Evolutionary conservation across 2,797 vertebrate species (phyloP).

Genomic region (Poecilia picta): DNA sequence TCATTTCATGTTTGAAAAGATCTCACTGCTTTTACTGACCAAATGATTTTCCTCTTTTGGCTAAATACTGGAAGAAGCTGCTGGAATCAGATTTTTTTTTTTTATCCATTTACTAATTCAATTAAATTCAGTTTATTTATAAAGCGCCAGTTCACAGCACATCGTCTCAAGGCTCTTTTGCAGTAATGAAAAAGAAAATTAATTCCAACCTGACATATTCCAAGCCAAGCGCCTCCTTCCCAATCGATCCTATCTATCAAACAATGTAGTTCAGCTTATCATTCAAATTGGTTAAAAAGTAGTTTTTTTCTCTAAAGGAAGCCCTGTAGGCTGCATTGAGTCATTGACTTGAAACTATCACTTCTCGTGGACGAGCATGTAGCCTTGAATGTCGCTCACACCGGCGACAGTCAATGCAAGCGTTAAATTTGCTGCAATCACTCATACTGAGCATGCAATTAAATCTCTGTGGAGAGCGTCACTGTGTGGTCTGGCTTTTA

Average conservation of each 20-base stretch:
- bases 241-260: not conserved
- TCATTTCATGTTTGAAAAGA: not conserved
- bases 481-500: not conserved
- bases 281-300: not conserved
- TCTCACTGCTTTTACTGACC: slow-evolving; percentile 4
- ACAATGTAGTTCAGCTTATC: not conserved
- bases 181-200: not conserved
- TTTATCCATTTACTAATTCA: slow-evolving; percentile 39
- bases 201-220: not conserved
- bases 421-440: not conserved
- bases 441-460: not conserved
- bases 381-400: not conserved
- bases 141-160: not conserved
- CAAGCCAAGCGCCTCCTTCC: not conserved
- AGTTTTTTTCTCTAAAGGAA: not conserved
- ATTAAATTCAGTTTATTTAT: not conserved
- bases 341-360: not conserved
- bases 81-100: slow-evolving; percentile 3
- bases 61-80: slow-evolving; percentile 15
- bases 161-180: not conserved
- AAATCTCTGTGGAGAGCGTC: not conserved
- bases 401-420: not conserved
- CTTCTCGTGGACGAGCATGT: not conserved
- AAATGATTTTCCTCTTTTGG: slow-evolving; percentile 1
- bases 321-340: not conserved